Conservation (phyloP, 2,797 vertebrate genomes). For the Psittacula derbiana region DNA sequence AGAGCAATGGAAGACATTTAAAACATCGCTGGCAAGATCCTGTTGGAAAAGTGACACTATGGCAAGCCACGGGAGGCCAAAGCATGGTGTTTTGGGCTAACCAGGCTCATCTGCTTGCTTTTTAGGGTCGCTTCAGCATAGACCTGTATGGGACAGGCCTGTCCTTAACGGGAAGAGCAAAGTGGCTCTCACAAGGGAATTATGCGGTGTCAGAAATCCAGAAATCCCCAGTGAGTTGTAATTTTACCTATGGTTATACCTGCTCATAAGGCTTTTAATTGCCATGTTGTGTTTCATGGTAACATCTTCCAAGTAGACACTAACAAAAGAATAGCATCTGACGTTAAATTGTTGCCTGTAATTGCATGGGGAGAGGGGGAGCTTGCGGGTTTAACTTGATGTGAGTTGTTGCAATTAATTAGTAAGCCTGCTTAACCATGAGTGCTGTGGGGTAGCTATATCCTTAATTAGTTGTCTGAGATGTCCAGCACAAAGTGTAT, state of each 20-base stretch:
- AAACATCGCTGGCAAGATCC: not conserved
- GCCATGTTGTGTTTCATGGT: not conserved
- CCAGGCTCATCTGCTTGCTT: not conserved
- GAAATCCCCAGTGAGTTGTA: conserved; percentile 85
- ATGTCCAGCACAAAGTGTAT: not conserved
- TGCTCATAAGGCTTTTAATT: not conserved
- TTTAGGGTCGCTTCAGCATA: conserved; percentile 90
- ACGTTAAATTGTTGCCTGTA: not conserved
- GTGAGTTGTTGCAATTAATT: conserved; percentile 24
- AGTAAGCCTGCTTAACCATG: not conserved
- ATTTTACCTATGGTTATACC: not conserved
- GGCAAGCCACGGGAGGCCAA: not conserved
- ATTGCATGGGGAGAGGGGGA: not conserved
- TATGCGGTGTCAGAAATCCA: conserved; percentile 87
- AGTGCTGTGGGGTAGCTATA: not conserved
- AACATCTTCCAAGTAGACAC: not conserved
- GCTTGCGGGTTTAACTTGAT: not conserved
- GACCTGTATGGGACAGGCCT: conserved; percentile 92
- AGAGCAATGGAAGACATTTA: not conserved
- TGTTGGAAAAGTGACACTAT: conserved; percentile 20
- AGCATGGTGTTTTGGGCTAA: not conserved
- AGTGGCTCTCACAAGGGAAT: conserved; percentile 92
- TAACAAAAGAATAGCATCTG: not conserved
- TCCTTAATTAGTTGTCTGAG: conserved; percentile 23
- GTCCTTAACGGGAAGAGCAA: conserved; percentile 80